A percentile compares a stretch with the other conserved stretches of the same genome.
These are phyloP conservation scores for Amphimedon queenslandica DNA, from an alignment of 37 sponge, comb jelly and placozoan genomes.

Conservation along the genomic window DNA sequence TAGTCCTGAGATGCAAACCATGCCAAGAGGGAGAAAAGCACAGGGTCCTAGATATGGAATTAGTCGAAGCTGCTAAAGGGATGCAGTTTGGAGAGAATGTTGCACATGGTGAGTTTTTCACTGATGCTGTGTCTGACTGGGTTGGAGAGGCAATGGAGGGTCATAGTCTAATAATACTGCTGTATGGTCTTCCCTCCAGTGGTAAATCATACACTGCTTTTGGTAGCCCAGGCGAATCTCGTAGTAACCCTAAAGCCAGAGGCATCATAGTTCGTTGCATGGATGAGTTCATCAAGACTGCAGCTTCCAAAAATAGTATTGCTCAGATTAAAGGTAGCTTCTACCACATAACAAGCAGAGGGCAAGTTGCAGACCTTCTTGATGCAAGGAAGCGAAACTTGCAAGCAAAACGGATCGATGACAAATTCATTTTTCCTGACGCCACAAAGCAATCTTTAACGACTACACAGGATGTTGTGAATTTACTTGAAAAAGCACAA, in stretches of 20 bases:
- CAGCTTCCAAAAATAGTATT: not conserved
- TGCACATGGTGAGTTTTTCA: slow-evolving; percentile 23
- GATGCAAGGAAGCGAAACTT: slow-evolving; percentile 43
- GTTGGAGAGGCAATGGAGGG: not conserved
- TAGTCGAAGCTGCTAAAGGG: not conserved
- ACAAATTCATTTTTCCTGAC: slow-evolving; percentile 6
- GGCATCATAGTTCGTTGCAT: slow-evolving; percentile 42
- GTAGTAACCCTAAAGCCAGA: slow-evolving; percentile 40
- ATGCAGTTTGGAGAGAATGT: not conserved
- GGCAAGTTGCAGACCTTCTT: slow-evolving; percentile 57
- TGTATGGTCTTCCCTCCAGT: slow-evolving; percentile 38
- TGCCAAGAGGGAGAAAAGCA: slow-evolving; percentile 21
- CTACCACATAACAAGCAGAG: slow-evolving; percentile 54
- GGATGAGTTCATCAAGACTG: slow-evolving; percentile 18
- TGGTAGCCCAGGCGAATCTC: slow-evolving; percentile 48
- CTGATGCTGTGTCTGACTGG: slow-evolving; percentile 13
- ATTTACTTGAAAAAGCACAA: slow-evolving; percentile 40
- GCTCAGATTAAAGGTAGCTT: slow-evolving; percentile 23
- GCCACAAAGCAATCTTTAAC: slow-evolving; percentile 26
- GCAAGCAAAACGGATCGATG: not conserved
- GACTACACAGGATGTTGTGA: slow-evolving; percentile 30
- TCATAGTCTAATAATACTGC: slow-evolving; percentile 11
- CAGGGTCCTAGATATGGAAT: not conserved
- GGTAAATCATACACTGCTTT: slow-evolving; percentile 57
- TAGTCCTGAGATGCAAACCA: slow-evolving; percentile 24